Evolutionary conservation across 2,797 vertebrate species (phyloP).

Genomic region (Echeneis naucrates): DNA sequence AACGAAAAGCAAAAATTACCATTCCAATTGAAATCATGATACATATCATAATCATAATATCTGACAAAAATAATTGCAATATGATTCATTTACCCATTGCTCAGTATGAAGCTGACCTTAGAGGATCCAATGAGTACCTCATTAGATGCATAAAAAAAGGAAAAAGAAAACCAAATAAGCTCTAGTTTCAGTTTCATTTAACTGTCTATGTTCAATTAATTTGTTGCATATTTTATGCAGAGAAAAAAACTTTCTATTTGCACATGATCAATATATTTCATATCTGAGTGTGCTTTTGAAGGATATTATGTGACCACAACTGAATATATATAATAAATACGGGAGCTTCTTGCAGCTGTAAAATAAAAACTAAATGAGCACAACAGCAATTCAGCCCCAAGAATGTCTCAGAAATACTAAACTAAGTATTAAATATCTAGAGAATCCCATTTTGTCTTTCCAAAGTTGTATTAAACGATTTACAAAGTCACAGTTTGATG

Average conservation of each 20-base stretch:
- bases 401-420: conserved; percentile 5
- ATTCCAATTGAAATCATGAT: too few species aligned
- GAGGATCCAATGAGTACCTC: not conserved
- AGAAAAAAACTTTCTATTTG: not conserved
- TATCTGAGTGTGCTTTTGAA: conserved; percentile 6
- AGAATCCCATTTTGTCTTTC: not conserved
- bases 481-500: not conserved
- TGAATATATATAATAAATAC: not conserved
- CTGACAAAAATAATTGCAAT: too few species aligned
- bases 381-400: not conserved
- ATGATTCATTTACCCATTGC: too few species aligned
- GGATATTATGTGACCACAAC: not conserved
- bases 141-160: not conserved
- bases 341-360: not conserved
- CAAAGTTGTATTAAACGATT: conserved; percentile 6
- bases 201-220: not conserved
- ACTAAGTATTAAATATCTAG: not conserved
- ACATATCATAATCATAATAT: too few species aligned
- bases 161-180: not conserved
- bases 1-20: too few species aligned
- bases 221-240: not conserved
- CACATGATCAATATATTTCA: not conserved
- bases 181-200: not conserved
- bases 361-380: not conserved
- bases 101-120: not conserved